phyloP scores from a whole-genome alignment of 2,113 vertebrate genomes.

The Puntigrus tetrazona region DNA sequence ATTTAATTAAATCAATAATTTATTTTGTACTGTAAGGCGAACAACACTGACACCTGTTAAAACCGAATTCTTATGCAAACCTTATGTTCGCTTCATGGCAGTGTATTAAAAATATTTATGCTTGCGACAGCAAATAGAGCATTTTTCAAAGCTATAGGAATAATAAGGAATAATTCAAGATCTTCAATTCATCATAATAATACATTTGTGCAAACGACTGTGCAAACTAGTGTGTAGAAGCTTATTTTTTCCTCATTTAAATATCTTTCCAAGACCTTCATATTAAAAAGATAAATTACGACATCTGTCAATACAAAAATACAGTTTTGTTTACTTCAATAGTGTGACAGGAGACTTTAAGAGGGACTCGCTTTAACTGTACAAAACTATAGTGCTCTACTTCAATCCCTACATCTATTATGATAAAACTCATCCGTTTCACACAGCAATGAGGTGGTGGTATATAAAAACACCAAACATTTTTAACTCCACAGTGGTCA shows the following conservation, averaged over 20 bases:
- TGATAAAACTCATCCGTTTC: background rate
- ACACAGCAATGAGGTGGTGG: background rate
- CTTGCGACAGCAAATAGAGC: background rate
- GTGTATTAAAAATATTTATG: constrained; percentile 8
- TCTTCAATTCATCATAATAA: constrained; percentile 7
- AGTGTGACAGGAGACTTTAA: constrained; percentile 7
- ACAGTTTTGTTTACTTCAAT: constrained; percentile 5
- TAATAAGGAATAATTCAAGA: background rate
- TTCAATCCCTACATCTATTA: background rate
- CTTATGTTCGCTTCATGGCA: background rate
- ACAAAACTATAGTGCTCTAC: constrained; percentile 40
- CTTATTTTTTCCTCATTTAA: constrained; percentile 26
- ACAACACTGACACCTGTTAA: constrained; percentile 16
- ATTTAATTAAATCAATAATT: background rate
- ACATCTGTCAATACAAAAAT: background rate
- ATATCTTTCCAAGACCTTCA: constrained; percentile 5
- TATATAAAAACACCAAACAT: background rate
- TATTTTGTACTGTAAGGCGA: background rate
- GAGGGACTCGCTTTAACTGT: background rate
- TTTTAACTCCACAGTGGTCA: background rate
- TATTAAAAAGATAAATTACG: constrained; percentile 34
- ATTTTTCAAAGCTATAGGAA: background rate
- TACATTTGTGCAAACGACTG: constrained; percentile 40
- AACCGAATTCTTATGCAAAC: constrained; percentile 4
- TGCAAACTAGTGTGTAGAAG: constrained; percentile 3